Evolutionary conservation across 1,140 invertebrate genomes (phyloP).

Genomic region (Drosophila dunni): DNA sequence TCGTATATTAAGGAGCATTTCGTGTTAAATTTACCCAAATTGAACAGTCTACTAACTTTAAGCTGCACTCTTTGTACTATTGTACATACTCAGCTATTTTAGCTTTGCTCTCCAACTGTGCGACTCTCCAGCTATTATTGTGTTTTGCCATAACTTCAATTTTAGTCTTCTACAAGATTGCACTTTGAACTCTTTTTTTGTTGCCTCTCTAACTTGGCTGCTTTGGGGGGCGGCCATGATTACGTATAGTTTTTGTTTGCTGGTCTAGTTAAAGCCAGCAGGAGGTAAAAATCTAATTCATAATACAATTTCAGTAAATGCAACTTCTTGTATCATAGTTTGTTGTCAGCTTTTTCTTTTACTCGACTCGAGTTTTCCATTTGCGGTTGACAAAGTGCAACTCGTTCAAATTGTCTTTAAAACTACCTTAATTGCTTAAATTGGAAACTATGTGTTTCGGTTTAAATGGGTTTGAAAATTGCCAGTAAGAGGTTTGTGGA

Average conservation of each 20-base stretch:
- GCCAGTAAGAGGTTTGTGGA: too few relatives aligned
- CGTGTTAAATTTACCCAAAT: too few relatives aligned
- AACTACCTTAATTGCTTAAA: too few relatives aligned
- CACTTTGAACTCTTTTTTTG: background rate
- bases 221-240: slow-evolving; percentile 1
- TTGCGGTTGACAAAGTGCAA: slow-evolving; percentile 4
- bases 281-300: slow-evolving; percentile 11
- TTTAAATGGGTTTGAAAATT: too few relatives aligned
- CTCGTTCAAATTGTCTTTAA: background rate
- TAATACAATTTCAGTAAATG: slow-evolving; percentile 8
- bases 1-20: too few relatives aligned
- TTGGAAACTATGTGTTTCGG: too few relatives aligned
- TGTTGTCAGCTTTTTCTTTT: background rate
- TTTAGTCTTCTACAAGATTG: slow-evolving; percentile 1
- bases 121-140: background rate
- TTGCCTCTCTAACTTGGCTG: background rate
- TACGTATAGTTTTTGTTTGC: slow-evolving; percentile 5
- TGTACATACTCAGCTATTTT: background rate
- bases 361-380: background rate
- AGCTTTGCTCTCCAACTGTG: background rate
- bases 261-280: slow-evolving; percentile 3
- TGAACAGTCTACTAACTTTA: background rate
- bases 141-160: background rate
- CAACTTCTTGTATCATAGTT: background rate
- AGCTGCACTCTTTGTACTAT: background rate